These are phyloP conservation scores for Melinaea marsaeus DNA, from an alignment of 2,888 invertebrate genomes.

Conservation along the genomic window DNA sequence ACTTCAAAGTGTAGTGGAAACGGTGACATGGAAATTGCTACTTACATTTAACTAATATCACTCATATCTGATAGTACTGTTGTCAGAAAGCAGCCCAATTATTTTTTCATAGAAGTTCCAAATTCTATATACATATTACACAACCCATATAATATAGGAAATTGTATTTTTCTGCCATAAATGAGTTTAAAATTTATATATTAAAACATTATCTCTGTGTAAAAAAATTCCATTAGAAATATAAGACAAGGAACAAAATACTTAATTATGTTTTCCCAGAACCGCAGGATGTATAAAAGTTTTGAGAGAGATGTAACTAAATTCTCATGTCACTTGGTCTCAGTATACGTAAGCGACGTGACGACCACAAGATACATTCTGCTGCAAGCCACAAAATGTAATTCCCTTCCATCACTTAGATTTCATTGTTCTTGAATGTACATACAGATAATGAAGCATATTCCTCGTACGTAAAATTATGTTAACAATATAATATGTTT, in stretches of 20 bases:
- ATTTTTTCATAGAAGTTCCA: too few species aligned
- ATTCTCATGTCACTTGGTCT: conserved; percentile 2
- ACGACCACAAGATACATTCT: conserved; percentile 4
- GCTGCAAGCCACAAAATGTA: neutral
- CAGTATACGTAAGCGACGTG: conserved; percentile 2
- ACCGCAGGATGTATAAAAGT: neutral
- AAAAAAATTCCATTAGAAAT: neutral
- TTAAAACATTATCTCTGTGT: too few species aligned
- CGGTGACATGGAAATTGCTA: neutral
- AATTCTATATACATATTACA: too few species aligned
- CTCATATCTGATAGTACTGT: too few species aligned
- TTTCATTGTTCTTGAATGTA: neutral
- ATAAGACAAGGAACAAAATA: neutral
- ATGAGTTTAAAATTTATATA: too few species aligned
- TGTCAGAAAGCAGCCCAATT: too few species aligned
- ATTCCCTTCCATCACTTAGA: conserved; percentile 3
- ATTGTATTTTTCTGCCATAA: too few species aligned
- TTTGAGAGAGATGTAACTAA: neutral
- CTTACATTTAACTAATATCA: too few species aligned
- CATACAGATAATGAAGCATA: neutral
- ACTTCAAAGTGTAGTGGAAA: neutral
- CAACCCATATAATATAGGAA: too few species aligned
- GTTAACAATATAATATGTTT: neutral
- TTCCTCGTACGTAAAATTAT: neutral
- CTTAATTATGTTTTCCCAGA: neutral